These are phyloP conservation scores for Philopotamus ludificatus DNA, from an alignment of 1,140 invertebrate species.

Conservation along the genomic window DNA sequence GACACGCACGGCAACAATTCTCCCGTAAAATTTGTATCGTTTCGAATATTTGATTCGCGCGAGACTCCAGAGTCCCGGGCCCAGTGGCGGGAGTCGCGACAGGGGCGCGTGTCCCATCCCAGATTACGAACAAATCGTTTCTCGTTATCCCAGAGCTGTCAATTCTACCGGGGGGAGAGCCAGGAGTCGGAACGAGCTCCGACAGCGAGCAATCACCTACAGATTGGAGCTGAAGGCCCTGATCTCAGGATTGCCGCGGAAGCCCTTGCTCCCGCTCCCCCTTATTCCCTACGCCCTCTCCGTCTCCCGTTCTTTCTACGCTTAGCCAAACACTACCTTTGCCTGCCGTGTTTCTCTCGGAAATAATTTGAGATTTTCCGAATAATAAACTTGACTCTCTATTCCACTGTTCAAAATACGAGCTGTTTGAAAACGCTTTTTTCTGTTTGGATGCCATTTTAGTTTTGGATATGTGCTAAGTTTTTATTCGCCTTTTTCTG, in stretches of 20 bases:
- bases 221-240: constrained; percentile 30
- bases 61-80: too few relatives aligned
- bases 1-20: too few relatives aligned
- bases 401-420: too few relatives aligned
- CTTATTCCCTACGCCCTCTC: constrained; percentile 2
- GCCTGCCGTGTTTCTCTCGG: not conserved
- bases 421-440: too few relatives aligned
- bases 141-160: constrained; percentile 24
- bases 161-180: constrained; percentile 16
- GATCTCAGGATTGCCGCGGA: constrained; percentile 28
- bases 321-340: not conserved
- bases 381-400: constrained; percentile 18
- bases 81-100: too few relatives aligned
- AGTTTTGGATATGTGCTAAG: too few relatives aligned
- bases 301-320: not conserved
- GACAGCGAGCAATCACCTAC: constrained; percentile 32
- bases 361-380: constrained; percentile 31
- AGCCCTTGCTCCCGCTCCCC: not conserved
- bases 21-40: too few relatives aligned
- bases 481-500: too few relatives aligned
- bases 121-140: constrained; percentile 21
- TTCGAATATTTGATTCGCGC: too few relatives aligned
- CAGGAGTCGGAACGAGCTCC: constrained; percentile 30
- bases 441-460: too few relatives aligned
- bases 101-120: constrained; percentile 3